phyloP scores from a whole-genome alignment of 2,113 vertebrate species.

The Aspidoscelis tigris region DNA sequence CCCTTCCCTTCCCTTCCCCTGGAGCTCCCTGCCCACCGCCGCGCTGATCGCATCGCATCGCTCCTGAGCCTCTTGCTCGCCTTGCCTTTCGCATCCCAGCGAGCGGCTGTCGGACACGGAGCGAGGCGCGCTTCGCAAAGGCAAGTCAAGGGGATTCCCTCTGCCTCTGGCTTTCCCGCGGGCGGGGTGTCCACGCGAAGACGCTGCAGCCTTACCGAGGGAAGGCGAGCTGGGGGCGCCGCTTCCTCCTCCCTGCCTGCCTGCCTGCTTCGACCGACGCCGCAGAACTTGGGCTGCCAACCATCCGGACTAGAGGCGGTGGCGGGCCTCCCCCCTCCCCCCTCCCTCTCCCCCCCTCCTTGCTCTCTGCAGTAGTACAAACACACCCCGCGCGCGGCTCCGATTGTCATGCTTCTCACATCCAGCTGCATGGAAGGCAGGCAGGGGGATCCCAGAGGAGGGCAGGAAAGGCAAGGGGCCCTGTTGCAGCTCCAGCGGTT shows the following conservation, averaged over 20 bases:
- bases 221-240: neutral
- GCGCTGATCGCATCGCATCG: neutral
- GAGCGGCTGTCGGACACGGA: neutral
- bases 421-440: constrained; percentile 38
- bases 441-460: constrained; percentile 35
- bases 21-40: neutral
- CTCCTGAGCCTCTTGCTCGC: neutral
- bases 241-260: neutral
- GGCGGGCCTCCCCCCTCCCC: neutral
- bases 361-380: constrained; percentile 55
- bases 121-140: neutral
- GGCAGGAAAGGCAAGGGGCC: neutral
- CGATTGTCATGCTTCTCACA: constrained; percentile 66
- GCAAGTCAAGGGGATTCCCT: fast-evolving
- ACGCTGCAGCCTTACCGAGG: constrained; percentile 26
- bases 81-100: neutral
- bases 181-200: neutral
- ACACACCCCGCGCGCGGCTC: constrained; percentile 34
- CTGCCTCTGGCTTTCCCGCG: neutral
- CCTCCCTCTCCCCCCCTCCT: neutral
- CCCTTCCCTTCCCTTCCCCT: neutral
- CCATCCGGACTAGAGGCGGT: constrained; percentile 8
- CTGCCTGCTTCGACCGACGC: neutral
- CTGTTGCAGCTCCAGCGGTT: neutral
- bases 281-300: constrained; percentile 26